Conservation (phyloP, 1,140 invertebrate species). For the Zaprionus inermis region DNA sequence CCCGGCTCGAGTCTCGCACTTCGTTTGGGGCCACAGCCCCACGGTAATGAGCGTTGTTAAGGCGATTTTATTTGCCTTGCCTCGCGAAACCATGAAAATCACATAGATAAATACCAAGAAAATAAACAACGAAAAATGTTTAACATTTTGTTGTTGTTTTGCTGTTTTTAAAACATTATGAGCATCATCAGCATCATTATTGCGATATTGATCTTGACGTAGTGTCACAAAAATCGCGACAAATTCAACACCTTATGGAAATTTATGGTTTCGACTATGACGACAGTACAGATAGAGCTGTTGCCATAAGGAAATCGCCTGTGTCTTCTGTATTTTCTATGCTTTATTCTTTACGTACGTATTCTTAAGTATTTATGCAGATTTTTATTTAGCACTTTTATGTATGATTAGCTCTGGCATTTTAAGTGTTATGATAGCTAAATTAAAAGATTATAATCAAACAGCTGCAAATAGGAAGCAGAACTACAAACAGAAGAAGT, state of each 20-base stretch:
- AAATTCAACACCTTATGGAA: constrained; percentile 47
- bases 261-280: constrained; percentile 27
- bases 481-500: background rate
- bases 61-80: constrained; percentile 65
- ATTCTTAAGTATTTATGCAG: constrained; percentile 9
- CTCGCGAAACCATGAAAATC: constrained; percentile 47
- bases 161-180: background rate
- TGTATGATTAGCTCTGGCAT: constrained; percentile 19
- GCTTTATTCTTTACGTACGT: constrained; percentile 15
- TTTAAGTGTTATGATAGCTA: constrained; percentile 10
- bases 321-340: constrained; percentile 3
- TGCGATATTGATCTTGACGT: constrained; percentile 56
- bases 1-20: background rate
- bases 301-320: constrained; percentile 49
- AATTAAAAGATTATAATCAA: constrained; percentile 18
- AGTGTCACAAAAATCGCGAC: constrained; percentile 19
- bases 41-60: constrained; percentile 50
- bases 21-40: constrained; percentile 19
- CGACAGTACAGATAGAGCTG: constrained; percentile 7
- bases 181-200: constrained; percentile 36
- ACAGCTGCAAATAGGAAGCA: constrained; percentile 2
- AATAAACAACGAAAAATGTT: constrained; percentile 37
- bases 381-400: constrained; percentile 19
- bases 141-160: constrained; percentile 38
- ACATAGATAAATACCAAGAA: constrained; percentile 32